Evolutionary conservation across 1,140 invertebrate genomes (phyloP).

Genomic region (Drosophila serrata): DNA sequence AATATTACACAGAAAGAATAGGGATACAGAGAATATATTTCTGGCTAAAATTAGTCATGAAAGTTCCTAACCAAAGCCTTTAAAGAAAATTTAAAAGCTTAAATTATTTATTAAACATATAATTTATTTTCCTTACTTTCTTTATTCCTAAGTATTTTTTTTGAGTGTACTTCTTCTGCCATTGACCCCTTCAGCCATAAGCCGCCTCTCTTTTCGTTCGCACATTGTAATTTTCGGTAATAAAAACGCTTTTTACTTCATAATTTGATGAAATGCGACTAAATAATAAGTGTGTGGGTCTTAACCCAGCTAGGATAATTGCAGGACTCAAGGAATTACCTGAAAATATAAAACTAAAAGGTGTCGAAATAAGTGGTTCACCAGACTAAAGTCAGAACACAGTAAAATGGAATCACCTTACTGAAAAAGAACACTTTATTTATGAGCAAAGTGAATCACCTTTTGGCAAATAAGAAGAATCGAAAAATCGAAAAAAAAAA

Average conservation of each 20-base stretch:
- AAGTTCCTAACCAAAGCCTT: background rate
- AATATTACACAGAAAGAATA: conserved; percentile 2
- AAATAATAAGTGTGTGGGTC: conserved; percentile 10
- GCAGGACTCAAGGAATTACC: conserved; percentile 22
- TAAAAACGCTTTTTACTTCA: conserved; percentile 73
- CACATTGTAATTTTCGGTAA: conserved; percentile 83
- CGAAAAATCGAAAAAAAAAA: conserved; percentile 3
- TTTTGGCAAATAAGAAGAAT: conserved; percentile 44
- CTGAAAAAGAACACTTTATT: conserved; percentile 53
- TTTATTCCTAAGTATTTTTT: background rate
- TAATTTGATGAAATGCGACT: conserved; percentile 57
- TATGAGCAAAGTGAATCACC: conserved; percentile 73
- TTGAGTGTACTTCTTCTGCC: conserved; percentile 4
- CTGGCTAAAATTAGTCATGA: background rate
- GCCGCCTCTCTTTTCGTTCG: conserved; percentile 51
- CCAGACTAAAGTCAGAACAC: background rate
- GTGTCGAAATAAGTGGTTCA: conserved; percentile 1
- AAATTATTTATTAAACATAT: no score
- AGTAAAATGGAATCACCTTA: conserved; percentile 11
- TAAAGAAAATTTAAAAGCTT: background rate
- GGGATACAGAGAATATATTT: background rate
- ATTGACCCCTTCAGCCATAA: conserved; percentile 44
- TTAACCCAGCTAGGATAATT: conserved; percentile 61
- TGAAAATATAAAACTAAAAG: background rate
- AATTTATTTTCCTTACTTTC: background rate